Percentiles rank a stretch among this genome's conserved stretches.
Evolutionary conservation across 2,113 vertebrate genomes (phyloP).

Genomic region (Serinus canaria): DNA sequence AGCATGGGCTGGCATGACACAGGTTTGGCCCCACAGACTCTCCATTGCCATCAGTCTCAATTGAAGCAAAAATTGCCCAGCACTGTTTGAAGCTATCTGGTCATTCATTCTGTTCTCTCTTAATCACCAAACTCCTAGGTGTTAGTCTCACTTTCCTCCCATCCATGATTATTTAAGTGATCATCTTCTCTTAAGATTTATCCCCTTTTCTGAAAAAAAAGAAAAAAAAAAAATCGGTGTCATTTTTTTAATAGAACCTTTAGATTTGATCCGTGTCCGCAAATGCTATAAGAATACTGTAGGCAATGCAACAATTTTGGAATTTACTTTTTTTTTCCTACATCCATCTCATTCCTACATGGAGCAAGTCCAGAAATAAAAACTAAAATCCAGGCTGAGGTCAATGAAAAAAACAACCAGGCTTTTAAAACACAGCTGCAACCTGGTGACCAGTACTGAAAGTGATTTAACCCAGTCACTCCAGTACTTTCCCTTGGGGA

Average conservation of each 20-base stretch:
- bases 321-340: slow-evolving; percentile 15
- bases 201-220: slow-evolving; percentile 63
- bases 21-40: not conserved
- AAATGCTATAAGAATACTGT: slow-evolving; percentile 28
- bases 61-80: not conserved
- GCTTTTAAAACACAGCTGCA: not conserved
- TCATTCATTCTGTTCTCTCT: not conserved
- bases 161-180: slow-evolving; percentile 64
- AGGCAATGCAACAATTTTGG: slow-evolving; percentile 48
- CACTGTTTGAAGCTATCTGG: not conserved
- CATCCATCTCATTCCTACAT: not conserved
- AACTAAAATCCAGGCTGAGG: not conserved
- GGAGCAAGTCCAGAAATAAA: not conserved
- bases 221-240: not conserved
- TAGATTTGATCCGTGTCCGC: slow-evolving; percentile 62
- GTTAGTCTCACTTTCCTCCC: slow-evolving; percentile 29
- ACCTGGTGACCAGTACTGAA: not conserved
- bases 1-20: not conserved
- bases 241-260: slow-evolving; percentile 65
- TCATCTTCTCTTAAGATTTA: slow-evolving; percentile 70
- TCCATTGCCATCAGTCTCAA: not conserved
- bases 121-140: slow-evolving; percentile 41
- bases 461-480: not conserved
- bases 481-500: not conserved
- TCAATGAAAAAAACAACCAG: not conserved